A percentile compares a stretch with the other conserved stretches of the same genome.
Evolutionary conservation across 2,888 invertebrate species (phyloP).

Genomic region (Dysmachus trigonus): DNA sequence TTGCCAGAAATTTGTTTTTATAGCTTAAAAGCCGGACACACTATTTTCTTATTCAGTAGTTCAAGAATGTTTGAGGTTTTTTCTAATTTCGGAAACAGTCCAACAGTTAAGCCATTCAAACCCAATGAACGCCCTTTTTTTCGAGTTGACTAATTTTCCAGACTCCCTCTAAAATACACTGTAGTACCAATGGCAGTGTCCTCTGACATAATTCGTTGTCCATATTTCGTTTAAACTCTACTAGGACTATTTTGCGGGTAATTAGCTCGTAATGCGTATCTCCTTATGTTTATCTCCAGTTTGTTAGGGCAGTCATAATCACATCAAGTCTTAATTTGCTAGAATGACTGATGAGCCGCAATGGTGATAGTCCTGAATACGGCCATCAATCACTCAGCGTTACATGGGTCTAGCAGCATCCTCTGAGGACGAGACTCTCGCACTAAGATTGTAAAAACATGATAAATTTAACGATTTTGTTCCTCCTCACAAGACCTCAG

Average conservation of each 20-base stretch:
- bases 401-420: not conserved
- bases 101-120: too few relatives aligned
- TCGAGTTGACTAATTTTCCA: too few relatives aligned
- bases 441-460: not conserved
- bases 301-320: not conserved
- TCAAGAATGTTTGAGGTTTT: too few relatives aligned
- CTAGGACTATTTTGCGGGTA: not conserved
- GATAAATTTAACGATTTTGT: not conserved
- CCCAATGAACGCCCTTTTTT: too few relatives aligned
- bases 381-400: not conserved
- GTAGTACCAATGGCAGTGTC: too few relatives aligned
- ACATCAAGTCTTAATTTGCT: not conserved
- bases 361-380: not conserved
- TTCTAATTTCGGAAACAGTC: too few relatives aligned
- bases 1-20: too few relatives aligned
- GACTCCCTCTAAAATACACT: too few relatives aligned
- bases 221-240: not conserved
- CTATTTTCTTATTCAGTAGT: too few relatives aligned
- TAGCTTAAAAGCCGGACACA: too few relatives aligned
- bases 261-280: not conserved
- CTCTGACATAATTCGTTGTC: not conserved
- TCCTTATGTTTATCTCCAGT: not conserved
- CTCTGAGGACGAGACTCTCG: not conserved
- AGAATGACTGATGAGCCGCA: not conserved
- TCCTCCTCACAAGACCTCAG: not conserved